Evolutionary conservation across 2,797 vertebrate species (phyloP), one percentile per base, ranked within the genome.

Genomic region (Hyperoplus immaculatus): DNA sequence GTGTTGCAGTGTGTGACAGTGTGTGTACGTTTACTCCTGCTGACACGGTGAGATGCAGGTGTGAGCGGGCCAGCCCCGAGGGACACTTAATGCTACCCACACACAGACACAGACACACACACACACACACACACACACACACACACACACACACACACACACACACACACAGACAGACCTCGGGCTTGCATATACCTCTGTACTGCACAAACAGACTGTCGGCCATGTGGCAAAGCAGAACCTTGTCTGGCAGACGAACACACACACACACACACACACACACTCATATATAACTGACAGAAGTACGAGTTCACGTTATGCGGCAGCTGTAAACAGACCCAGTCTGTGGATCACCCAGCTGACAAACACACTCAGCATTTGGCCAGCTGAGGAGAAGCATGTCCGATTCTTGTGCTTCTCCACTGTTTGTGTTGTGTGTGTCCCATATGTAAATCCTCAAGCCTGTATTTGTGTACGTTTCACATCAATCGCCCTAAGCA

Each of bases 161-260:
- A 73, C 15, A 42, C 21, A 18, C 79, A 71, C 18, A 79, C 2
- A 29, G 5, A 29, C 16, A 69, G 79, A 78, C 76, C 64, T 72
- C 63, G n/a, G 1, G 49, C 72, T 55, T 6, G 16, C 61, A 49
- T 70, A 68, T 58, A 57, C 71, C 50, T 64, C 69, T 65, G 14
- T 64, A 57, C 82, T 78, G 77, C 60, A 77, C 64, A 76, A 72
- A 87, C 71, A 89, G 85, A 83, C 77, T 69, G 73, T 83, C 18
- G 71, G 72, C 69, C 80, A 67, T 88, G 85, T 78, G 75, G 81
- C 65, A n/a, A 58, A 59, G 47, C 67, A 70, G 73, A 84, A 71
- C 71, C 55, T 61, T 59, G 57, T 80, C 72, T 77, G 77, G 65
- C 71, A 80, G 73, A 61, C 72, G 63, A 50, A 77, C 68, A 63